Evolutionary conservation across 2,888 invertebrate species (phyloP), one percentile per base, ranked within the genome.

Genomic region (Drosophila nr. medialis): DNA sequence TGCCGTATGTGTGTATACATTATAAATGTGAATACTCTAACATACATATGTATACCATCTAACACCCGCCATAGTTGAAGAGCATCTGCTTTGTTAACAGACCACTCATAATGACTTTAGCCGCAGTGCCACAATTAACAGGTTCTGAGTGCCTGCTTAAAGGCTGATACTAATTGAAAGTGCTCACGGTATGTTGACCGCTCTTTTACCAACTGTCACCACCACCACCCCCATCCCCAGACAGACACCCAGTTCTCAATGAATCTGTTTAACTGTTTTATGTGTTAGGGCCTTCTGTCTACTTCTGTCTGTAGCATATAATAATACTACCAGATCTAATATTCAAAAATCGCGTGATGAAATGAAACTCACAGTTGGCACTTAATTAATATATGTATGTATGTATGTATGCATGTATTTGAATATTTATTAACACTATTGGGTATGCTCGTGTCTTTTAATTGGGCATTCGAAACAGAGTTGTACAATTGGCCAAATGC

Each of bases 161-260:
- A 45, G 51, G 54, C 51, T 61, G 62, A 72, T 83, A 84, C 87
- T 83, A 83, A 83, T 83, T 83, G 75, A 60, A 62, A 69, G 42
- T 83, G 75, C 78, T 83, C 49, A 65, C 55, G 34, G 30, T 36
- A 55, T 60, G 54, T 53, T 51, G 45, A 13, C 48, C 40, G 32
- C 56, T 53, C 65, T 42, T 30, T 54, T 45, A 60, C n/a, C 45
- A 60, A 49, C 63, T 56, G n/a, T 27, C n/a, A 27, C 29, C 30
- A 11, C 36, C 15, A 10, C 10, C 7, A 1, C 0, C 21, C 24
- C 4, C 18, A 13, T 13, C 27, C 15, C 32, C 32, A 24, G 10
- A 42, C 21, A 42, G 21, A 11, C 21, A 42, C 38, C 18, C 18
- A 18, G 18, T 38, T 38, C 38, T 38, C 38, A 38, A 38, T 38